Evolutionary conservation across 2,888 invertebrate species (phyloP).

Genomic region (Drosophila maculinotata): DNA sequence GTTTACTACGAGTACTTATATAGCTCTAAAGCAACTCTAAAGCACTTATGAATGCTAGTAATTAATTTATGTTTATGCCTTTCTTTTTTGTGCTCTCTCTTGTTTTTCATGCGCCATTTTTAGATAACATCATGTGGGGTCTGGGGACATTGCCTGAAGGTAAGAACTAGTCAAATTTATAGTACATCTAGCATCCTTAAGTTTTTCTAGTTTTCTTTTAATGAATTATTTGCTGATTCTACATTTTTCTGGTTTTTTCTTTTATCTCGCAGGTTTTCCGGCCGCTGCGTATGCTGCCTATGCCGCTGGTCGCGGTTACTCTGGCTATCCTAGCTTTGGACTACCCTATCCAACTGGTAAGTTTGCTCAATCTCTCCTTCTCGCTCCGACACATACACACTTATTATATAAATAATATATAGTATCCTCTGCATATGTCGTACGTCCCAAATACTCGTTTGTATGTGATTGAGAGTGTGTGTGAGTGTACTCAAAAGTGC

Average conservation of each 20-base stretch:
- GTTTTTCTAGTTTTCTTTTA: neutral
- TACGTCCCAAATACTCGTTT: conserved; percentile 30
- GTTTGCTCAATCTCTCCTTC: conserved; percentile 30
- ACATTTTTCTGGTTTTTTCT: neutral
- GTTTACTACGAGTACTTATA: conserved; percentile 42
- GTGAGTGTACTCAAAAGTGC: conserved; percentile 34
- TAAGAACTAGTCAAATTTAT: conserved; percentile 87
- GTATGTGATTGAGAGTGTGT: conserved; percentile 36
- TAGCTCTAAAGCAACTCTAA: conserved; percentile 23
- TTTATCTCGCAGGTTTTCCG: conserved; percentile 90
- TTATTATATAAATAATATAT: conserved; percentile 23
- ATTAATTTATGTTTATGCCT: conserved; percentile 60
- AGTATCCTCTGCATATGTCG: conserved; percentile 46
- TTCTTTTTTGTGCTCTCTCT: conserved; percentile 65
- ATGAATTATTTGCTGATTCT: neutral
- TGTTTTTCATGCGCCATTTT: conserved; percentile 52
- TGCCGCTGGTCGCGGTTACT: conserved; percentile 98
- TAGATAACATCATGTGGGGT: conserved; percentile 98
- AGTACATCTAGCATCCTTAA: neutral
- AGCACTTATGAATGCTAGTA: conserved; percentile 60
- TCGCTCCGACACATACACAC: conserved; percentile 27
- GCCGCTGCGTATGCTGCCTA: conserved; percentile 98
- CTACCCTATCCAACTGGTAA: conserved; percentile 99
- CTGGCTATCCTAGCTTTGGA: conserved; percentile 99
- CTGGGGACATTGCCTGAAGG: conserved; percentile 99